Evolutionary conservation across 2,888 invertebrate species (phyloP).

Genomic region (Hipparchia semele): DNA sequence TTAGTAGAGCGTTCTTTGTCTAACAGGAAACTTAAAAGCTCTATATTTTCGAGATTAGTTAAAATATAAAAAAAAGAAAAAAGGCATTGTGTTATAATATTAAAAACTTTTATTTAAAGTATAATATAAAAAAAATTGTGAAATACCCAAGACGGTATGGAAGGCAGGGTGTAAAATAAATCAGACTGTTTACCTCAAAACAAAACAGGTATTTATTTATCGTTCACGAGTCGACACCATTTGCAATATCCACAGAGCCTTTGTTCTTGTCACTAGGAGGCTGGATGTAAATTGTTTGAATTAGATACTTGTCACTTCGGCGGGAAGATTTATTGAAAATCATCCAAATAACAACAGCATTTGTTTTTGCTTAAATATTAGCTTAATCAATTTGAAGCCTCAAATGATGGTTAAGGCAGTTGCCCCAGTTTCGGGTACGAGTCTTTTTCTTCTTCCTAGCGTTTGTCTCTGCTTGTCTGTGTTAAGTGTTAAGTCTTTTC

Average conservation of each 20-base stretch:
- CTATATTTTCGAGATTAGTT: too few species aligned
- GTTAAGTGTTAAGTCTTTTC: too few species aligned
- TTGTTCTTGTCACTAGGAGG: conserved; percentile 36
- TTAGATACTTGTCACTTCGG: conserved; percentile 41
- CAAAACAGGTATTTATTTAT: conserved; percentile 19
- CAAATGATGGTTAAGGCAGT: neutral
- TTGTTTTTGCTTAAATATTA: conserved; percentile 18
- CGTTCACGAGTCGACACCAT: conserved; percentile 27
- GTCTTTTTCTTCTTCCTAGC: neutral
- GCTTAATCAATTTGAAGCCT: neutral
- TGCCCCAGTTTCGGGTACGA: neutral
- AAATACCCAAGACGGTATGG: too few species aligned
- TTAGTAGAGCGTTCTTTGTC: too few species aligned
- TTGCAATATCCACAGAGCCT: conserved; percentile 34
- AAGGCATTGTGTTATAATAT: too few species aligned
- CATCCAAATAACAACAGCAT: conserved; percentile 27
- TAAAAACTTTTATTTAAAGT: too few species aligned
- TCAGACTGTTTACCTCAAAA: neutral
- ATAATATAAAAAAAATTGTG: too few species aligned
- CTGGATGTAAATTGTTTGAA: conserved; percentile 46
- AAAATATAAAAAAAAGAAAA: too few species aligned
- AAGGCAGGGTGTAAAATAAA: too few species aligned
- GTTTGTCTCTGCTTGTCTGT: too few species aligned
- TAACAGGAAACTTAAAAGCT: too few species aligned
- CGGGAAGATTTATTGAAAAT: conserved; percentile 39